Evolutionary conservation across 2,113 vertebrate genomes (phyloP).

Genomic region (Oreochromis tanganicae): DNA sequence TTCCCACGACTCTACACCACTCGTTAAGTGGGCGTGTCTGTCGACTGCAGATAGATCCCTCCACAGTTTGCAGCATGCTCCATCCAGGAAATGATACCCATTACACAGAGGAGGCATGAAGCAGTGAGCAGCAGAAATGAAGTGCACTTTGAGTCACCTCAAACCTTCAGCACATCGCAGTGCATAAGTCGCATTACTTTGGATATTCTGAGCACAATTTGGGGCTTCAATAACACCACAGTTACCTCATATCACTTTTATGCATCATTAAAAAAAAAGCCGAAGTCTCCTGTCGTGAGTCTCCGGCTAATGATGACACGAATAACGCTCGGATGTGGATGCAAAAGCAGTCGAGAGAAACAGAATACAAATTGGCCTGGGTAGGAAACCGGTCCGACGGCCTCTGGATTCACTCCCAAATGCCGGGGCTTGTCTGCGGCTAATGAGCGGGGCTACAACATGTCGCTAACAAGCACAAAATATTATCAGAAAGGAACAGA

Average conservation of each 20-base stretch:
- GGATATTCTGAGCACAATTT: not conserved
- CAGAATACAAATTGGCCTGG: not conserved
- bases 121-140: not conserved
- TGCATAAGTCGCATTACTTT: not conserved
- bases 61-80: not conserved
- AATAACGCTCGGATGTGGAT: not conserved
- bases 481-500: not conserved
- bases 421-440: not conserved
- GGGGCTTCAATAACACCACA: not conserved
- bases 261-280: not conserved
- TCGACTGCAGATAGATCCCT: not conserved
- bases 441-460: constrained; percentile 14
- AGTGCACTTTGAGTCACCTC: not conserved
- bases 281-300: not conserved
- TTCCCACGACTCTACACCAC: accelerated
- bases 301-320: not conserved
- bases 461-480: constrained; percentile 19
- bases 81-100: not conserved
- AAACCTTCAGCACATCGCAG: not conserved
- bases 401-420: not conserved
- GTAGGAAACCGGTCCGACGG: not conserved
- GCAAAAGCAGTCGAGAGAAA: not conserved
- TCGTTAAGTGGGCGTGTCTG: not conserved
- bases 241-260: not conserved
- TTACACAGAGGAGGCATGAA: not conserved